Evolutionary conservation across 1,140 invertebrate genomes (phyloP).

Genomic region (Homarus americanus): DNA sequence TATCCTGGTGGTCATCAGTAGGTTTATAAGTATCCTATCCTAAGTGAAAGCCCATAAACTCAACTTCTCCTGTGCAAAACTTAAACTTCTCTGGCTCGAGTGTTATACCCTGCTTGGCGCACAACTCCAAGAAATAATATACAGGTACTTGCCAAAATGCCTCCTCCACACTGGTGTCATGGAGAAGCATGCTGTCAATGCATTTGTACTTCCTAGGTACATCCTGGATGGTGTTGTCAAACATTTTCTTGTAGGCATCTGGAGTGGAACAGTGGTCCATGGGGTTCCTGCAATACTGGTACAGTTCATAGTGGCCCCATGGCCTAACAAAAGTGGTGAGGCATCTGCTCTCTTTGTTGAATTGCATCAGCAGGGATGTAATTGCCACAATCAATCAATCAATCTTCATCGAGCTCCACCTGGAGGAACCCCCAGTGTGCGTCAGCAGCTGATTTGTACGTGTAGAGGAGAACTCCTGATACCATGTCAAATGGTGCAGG

Average conservation of each 20-base stretch:
- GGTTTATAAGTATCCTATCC: conserved; percentile 24
- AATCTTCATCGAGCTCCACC: conserved; percentile 5
- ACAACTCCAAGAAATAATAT: conserved; percentile 28
- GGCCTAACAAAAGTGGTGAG: neutral
- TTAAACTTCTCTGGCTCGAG: conserved; percentile 6
- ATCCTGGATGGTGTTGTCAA: conserved; percentile 9
- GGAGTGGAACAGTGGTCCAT: conserved; percentile 12
- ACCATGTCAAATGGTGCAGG: too few relatives aligned
- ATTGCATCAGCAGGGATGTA: too few relatives aligned
- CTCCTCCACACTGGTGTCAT: too few relatives aligned
- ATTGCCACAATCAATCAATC: too few relatives aligned
- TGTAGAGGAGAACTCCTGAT: too few relatives aligned
- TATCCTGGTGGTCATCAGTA: neutral
- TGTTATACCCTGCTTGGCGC: conserved; percentile 6
- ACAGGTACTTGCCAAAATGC: neutral
- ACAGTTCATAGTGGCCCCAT: neutral
- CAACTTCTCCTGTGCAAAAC: conserved; percentile 11
- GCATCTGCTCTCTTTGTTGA: too few relatives aligned
- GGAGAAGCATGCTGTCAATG: conserved; percentile 6
- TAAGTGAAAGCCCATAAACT: too few relatives aligned
- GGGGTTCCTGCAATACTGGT: conserved; percentile 5
- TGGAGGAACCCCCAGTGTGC: conserved; percentile 11
- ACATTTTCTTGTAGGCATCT: conserved; percentile 11
- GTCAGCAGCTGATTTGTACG: neutral
- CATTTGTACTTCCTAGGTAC: too few relatives aligned